Percentiles rank a stretch among this genome's conserved stretches.
These are phyloP conservation scores for Leptinotarsa tumamoca DNA, from an alignment of 2,888 invertebrate genomes.

Conservation along the genomic window DNA sequence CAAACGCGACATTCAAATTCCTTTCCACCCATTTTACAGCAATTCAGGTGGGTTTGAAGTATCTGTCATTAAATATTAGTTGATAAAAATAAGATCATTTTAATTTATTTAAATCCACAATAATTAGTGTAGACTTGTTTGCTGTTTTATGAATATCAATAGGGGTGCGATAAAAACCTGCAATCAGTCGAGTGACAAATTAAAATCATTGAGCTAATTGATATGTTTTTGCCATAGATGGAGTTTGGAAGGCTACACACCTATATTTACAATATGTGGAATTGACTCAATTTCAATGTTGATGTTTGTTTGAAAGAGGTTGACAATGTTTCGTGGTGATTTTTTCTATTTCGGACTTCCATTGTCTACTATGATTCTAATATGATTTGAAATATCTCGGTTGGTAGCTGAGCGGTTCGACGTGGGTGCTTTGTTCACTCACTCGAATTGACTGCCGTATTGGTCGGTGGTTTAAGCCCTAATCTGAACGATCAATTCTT, in stretches of 20 bases:
- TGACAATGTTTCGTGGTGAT: too few relatives aligned
- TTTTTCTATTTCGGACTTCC: too few relatives aligned
- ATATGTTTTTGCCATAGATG: not conserved
- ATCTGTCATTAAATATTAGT: not conserved
- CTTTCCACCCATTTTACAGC: conserved; percentile 4
- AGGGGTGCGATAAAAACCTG: not conserved
- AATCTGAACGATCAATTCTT: too few relatives aligned
- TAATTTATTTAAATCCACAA: conserved; percentile 2
- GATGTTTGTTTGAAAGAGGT: too few relatives aligned
- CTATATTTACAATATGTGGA: not conserved
- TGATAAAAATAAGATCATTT: conserved; percentile 8
- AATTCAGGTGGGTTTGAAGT: conserved; percentile 14
- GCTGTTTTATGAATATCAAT: conserved; percentile 5
- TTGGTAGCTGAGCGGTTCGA: too few relatives aligned
- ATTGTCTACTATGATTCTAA: too few relatives aligned
- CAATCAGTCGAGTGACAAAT: conserved; percentile 3
- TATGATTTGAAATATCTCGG: too few relatives aligned
- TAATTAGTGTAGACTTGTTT: conserved; percentile 1
- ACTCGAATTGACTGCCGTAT: too few relatives aligned
- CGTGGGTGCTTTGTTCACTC: too few relatives aligned
- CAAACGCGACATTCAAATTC: conserved; percentile 13
- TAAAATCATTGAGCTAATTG: not conserved
- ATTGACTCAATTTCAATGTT: too few relatives aligned
- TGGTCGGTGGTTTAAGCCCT: too few relatives aligned
- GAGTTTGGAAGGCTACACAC: not conserved